Base-by-base conservation (phyloP, 2,888 invertebrate genomes). In the Cataglyphis altisquamis region DNA sequence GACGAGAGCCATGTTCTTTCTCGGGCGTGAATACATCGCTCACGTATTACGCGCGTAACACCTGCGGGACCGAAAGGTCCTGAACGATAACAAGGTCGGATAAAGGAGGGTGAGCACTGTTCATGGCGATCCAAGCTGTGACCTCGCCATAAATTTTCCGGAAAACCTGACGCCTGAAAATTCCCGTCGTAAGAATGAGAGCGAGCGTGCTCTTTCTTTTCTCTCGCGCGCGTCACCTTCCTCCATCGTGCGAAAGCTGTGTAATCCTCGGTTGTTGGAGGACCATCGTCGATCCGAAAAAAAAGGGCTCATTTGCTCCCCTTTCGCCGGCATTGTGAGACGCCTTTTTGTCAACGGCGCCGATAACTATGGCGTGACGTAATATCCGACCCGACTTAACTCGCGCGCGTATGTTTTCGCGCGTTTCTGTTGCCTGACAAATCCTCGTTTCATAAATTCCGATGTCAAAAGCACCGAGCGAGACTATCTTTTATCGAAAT, bases 91-190 rank as follows among this genome's bases (percentile, higher is more conserved):
- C 91, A 90, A 91, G 89, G 84, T 82, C 70, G 86, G 88, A 90
- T 91, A 91, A 90, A 88, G 90, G 89, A 86, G 90, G 87, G 83
- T 87, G 88, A 90, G 90, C 90, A 90, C 89, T 88, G 90, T 91
- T 92, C 91, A 91, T 90, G 91, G 90, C 92, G 91, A 91, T 92
- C 92, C 92, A 93, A 93, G 92, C 93, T 93, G 92, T 92, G 93
- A 93, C 93, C 93, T 84, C 84, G 87, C 91, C 88, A 92, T 93
- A 93, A 93, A 93, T 93, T 93, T 92, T 83, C 87, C 83, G 86
- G 84, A 84, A 86, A 87, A 88, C 85, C 89, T 91, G 90, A 91
- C 90, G 88, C 87, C 90, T 90, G 90, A 91, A 91, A 91, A 91
- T 92, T 92, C 90, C 85, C 73, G 63, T 70, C 82, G 83, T 90